Evolutionary conservation across 2,888 invertebrate species (phyloP).

Genomic region (Odontothrips loti): DNA sequence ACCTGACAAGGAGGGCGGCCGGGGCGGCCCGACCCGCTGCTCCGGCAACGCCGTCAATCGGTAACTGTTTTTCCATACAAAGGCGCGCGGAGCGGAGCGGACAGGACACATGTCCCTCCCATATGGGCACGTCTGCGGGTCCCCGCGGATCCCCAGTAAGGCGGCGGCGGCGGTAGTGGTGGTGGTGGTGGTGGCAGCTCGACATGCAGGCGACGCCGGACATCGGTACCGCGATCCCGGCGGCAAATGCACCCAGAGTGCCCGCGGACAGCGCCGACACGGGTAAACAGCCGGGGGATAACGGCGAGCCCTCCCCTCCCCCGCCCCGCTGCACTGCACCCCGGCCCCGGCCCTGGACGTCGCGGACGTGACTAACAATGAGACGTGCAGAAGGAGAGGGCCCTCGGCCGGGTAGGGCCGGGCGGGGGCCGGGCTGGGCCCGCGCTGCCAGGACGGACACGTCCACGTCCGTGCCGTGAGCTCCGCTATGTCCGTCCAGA

Average conservation of each 20-base stretch:
- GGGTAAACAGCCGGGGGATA: too few species aligned
- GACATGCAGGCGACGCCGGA: neutral
- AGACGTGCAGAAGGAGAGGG: too few species aligned
- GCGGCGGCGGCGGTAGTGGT: neutral
- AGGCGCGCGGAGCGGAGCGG: neutral
- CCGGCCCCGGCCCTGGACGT: too few species aligned
- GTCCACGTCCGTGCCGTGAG: neutral
- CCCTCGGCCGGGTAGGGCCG: too few species aligned
- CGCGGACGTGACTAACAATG: too few species aligned
- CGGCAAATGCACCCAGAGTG: neutral
- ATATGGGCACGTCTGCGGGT: neutral
- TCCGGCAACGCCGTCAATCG: neutral
- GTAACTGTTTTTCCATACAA: slow-evolving; percentile 24
- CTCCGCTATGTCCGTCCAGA: neutral
- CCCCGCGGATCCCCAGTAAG: neutral
- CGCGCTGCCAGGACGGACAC: neutral
- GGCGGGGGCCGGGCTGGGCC: neutral
- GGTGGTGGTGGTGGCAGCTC: neutral
- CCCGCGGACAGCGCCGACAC: neutral
- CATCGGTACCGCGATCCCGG: neutral
- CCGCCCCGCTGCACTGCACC: neutral
- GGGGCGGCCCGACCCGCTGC: neutral
- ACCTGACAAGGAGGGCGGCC: slow-evolving; percentile 37
- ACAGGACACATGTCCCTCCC: neutral
- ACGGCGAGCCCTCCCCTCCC: neutral